Conservation (phyloP, 2,888 invertebrate genomes). For the Coremacera marginata region DNA sequence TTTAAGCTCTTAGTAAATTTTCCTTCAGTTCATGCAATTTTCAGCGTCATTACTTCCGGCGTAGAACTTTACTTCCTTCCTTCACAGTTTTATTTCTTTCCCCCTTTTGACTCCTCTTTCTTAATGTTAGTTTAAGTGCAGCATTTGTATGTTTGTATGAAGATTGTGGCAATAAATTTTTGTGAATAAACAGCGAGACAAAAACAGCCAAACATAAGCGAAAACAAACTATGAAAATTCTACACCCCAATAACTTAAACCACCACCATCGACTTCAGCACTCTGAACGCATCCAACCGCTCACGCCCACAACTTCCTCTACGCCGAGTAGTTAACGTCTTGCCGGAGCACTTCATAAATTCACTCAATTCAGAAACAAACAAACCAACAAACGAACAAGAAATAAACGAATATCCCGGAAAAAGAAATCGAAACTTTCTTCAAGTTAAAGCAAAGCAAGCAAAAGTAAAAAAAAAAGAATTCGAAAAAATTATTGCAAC, state of each 20-base stretch:
- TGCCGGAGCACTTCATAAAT: slow-evolving; percentile 43
- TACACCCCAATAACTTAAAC: neutral
- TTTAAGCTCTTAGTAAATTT: too few relatives aligned
- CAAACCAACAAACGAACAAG: slow-evolving; percentile 11
- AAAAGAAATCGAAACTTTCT: slow-evolving; percentile 31
- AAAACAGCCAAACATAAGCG: slow-evolving; percentile 29
- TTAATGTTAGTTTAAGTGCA: neutral
- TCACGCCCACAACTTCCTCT: neutral
- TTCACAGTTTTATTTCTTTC: neutral
- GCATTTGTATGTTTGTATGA: slow-evolving; percentile 13
- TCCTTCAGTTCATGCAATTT: slow-evolving; percentile 27
- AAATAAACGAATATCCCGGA: neutral
- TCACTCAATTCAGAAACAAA: slow-evolving; percentile 38
- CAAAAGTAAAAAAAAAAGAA: neutral
- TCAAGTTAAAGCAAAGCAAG: neutral
- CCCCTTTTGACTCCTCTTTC: neutral
- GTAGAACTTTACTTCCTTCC: slow-evolving; percentile 35
- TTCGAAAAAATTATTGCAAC: slow-evolving; percentile 36
- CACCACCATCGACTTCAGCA: neutral
- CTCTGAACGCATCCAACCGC: neutral
- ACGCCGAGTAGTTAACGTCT: slow-evolving; percentile 27
- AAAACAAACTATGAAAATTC: slow-evolving; percentile 41
- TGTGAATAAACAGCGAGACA: slow-evolving; percentile 26
- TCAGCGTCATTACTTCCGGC: slow-evolving; percentile 43
- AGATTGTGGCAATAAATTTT: slow-evolving; percentile 42